Evolutionary conservation across 2,888 invertebrate genomes (phyloP), one percentile per base, ranked within the genome.

Genomic region (Dorcus parallelipipedus): DNA sequence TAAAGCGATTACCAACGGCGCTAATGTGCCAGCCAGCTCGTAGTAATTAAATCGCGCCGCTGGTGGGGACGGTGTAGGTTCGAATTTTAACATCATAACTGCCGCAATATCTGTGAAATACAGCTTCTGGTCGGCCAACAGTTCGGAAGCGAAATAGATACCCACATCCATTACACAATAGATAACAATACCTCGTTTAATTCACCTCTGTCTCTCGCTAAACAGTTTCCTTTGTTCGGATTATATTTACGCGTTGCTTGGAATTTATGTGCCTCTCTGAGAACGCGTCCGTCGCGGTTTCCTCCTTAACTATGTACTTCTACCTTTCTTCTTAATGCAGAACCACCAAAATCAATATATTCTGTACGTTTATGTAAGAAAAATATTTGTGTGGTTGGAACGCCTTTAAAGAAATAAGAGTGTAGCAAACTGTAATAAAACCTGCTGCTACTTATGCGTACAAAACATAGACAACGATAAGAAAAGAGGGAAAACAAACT

Each of bases 111-210:
- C 73, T 70, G 71, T 75, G 73, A 76, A 75, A 73, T 69, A 69
- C 68, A 64, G 65, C 67, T 64, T 60, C 61, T 64, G 66, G 68
- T 61, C 66, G 60, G 59, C 65, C 64, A 65, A 59, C 63, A 60
- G 65, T 64, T 66, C 71, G 73, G 76, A 76, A 76, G 70, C 70
- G 66, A 67, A 67, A 70, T 68, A 69, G 72, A 72, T 72, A 75
- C 63, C 73, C 72, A 71, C 73, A 75, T 75, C 74, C 73, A 74
- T 75, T 75, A 73, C 74, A 72, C 72, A 72, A 70, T 72, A 75
- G 76, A 75, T 75, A 75, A 75, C 75, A 75, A 76, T 76, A 68
- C 71, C 69, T 66, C 69, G 72, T 73, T 76, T 75, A 75, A 76
- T 75, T 75, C 73, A 74, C 73, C 74, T 73, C 71, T 74, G 73